Evolutionary conservation across 1,140 invertebrate genomes (phyloP).

Genomic region (Aradophagus sp.): DNA sequence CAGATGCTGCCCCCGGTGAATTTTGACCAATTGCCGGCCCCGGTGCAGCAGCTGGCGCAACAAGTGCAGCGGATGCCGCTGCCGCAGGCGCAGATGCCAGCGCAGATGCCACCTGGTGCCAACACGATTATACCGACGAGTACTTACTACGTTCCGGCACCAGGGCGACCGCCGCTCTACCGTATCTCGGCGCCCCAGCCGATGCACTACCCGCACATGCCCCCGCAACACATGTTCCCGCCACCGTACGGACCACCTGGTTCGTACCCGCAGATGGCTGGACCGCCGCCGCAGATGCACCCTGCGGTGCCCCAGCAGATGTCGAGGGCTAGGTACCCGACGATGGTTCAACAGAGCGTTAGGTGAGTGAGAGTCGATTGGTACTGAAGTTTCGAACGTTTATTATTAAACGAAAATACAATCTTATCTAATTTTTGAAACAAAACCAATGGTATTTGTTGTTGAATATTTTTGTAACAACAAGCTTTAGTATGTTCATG

Average conservation of each 20-base stretch:
- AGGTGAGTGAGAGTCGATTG: too few relatives aligned
- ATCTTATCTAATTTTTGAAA: too few relatives aligned
- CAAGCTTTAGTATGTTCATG: too few relatives aligned
- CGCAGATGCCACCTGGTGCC: constrained; percentile 65
- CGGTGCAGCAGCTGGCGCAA: constrained; percentile 74
- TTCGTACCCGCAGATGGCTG: constrained; percentile 63
- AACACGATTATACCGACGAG: constrained; percentile 67
- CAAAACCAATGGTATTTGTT: too few relatives aligned
- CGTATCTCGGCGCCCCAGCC: constrained; percentile 65
- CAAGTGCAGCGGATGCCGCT: constrained; percentile 74
- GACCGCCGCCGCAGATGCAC: constrained; percentile 71
- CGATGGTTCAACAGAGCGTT: constrained; percentile 67
- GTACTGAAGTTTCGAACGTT: too few relatives aligned
- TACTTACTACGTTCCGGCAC: constrained; percentile 66
- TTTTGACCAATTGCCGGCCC: constrained; percentile 72
- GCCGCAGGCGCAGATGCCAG: constrained; percentile 68
- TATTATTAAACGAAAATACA: too few relatives aligned
- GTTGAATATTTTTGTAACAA: too few relatives aligned
- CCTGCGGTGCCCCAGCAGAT: constrained; percentile 73
- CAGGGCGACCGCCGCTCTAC: constrained; percentile 68
- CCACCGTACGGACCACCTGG: constrained; percentile 64
- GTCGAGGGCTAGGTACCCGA: constrained; percentile 68
- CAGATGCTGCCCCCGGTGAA: constrained; percentile 67
- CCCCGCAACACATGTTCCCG: constrained; percentile 62
- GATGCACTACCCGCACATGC: constrained; percentile 64